Evolutionary conservation across 2,113 vertebrate genomes (phyloP), one percentile per base, ranked within the genome.

Genomic region (Phodopus roborovskii): DNA sequence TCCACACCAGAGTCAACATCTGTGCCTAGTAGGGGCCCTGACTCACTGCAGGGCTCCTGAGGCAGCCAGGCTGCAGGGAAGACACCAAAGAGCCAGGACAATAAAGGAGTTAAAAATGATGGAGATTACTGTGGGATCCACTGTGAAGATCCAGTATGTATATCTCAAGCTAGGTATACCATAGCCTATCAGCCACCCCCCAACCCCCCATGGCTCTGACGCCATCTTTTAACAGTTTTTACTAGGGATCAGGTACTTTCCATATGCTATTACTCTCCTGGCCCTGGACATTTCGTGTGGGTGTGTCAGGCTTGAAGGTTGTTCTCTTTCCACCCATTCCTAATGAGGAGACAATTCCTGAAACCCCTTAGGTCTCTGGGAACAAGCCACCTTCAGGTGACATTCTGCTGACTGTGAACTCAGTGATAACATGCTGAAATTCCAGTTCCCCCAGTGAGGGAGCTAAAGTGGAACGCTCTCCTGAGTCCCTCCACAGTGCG

Each of bases 161-260:
- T 0, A 17, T 26, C 50, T 30, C 0, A 8, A 62, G 66, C n/a
- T 24, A 24, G 7, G 11, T 56, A 13, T 56, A 56, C 5, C 28
- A 70, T 1, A 4, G 58, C n/a, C 73, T 0, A 1, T 9, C 68
- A 36, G 58, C 56, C 36, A 22, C 79, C n/a, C n/a, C 7, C 3
- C 39, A 8, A n/a, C n/a, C 45, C 39, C 16, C 48, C 0, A 0
- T 0, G 30, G 45, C 28, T 73, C 66, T 88, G 30, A 36, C 74
- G 81, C 24, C 22, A 1, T 33, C 42, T 68, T 56, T 73, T 68
- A 26, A 68, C 24, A 87, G 4, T 33, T 56, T 12, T 93, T 58
- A 2, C 7, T 17, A 22, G 13, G 74, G 48, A 30, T 58, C 79
- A 70, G 70, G 19, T 6, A 15, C 39, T 74, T 87, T 64, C 42